Evolutionary conservation across 2,888 invertebrate species (phyloP).

Genomic region (Corbicula japonica): DNA sequence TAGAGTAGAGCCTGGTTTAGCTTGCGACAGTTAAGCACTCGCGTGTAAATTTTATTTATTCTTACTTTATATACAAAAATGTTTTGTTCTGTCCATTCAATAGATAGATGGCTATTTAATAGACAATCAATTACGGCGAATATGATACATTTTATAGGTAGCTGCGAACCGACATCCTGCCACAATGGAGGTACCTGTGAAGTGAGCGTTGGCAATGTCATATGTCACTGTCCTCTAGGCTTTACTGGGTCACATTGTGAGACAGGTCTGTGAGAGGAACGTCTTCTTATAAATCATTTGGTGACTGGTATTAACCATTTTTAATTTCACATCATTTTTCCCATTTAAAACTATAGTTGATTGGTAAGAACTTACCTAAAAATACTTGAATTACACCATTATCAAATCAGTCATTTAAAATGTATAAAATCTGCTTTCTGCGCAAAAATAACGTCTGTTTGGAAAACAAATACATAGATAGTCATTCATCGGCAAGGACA

Average conservation of each 20-base stretch:
- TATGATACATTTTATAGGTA: background rate
- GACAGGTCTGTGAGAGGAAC: too few species aligned
- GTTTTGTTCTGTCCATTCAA: background rate
- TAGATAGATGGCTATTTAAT: background rate
- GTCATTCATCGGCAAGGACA: too few species aligned
- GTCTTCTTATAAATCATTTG: too few species aligned
- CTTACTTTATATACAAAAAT: background rate
- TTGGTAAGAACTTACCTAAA: too few species aligned
- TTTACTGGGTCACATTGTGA: background rate
- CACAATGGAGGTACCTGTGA: slow-evolving; percentile 7
- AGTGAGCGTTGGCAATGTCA: background rate
- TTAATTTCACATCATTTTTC: too few species aligned
- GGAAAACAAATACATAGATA: too few species aligned
- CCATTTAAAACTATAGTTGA: too few species aligned
- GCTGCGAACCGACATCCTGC: slow-evolving; percentile 1
- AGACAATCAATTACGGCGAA: background rate
- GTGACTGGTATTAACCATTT: too few species aligned
- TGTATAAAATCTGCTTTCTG: too few species aligned
- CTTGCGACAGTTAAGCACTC: background rate
- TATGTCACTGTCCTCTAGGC: slow-evolving; percentile 3
- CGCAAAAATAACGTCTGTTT: too few species aligned
- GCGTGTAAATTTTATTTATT: background rate
- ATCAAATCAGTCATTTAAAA: too few species aligned
- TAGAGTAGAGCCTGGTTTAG: background rate
- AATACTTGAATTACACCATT: too few species aligned